Conservation (phyloP, 2,113 vertebrate species). For the Phalacrocorax aristotelis region DNA sequence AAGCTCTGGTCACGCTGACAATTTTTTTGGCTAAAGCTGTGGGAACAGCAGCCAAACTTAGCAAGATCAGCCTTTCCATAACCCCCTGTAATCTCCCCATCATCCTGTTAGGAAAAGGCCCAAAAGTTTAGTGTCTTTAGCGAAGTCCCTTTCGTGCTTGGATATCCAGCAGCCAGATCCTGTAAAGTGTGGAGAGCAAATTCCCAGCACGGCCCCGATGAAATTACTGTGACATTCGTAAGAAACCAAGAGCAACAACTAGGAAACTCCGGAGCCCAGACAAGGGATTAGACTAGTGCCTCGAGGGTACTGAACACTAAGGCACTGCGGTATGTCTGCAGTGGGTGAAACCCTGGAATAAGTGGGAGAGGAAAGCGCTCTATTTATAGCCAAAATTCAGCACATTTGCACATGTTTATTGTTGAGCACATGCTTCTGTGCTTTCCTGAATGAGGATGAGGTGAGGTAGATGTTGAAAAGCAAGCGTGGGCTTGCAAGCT, state of each 20-base stretch:
- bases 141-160: not conserved
- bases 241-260: constrained; percentile 16
- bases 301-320: not conserved
- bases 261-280: not conserved
- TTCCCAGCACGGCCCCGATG: not conserved
- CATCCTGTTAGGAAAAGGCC: constrained; percentile 38
- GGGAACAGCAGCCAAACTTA: constrained; percentile 32
- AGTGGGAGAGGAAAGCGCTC: constrained; percentile 24
- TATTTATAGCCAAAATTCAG: constrained; percentile 45
- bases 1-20: not conserved
- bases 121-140: not conserved
- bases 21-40: constrained; percentile 17
- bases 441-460: constrained; percentile 8
- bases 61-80: constrained; percentile 25
- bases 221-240: constrained; percentile 2
- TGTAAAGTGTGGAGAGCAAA: constrained; percentile 18
- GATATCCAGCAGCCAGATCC: constrained; percentile 29
- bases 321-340: not conserved
- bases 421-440: constrained; percentile 20
- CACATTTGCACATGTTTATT: constrained; percentile 27
- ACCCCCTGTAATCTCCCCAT: constrained; percentile 49
- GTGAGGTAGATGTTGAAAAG: constrained; percentile 8
- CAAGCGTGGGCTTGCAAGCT: constrained; percentile 19
- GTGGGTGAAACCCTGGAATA: not conserved
- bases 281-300: constrained; percentile 19